A percentile compares a stretch with the other conserved stretches of the same genome.
Conservation (phyloP, 2,113 vertebrate genomes). For the Heteronetta atricapilla region DNA sequence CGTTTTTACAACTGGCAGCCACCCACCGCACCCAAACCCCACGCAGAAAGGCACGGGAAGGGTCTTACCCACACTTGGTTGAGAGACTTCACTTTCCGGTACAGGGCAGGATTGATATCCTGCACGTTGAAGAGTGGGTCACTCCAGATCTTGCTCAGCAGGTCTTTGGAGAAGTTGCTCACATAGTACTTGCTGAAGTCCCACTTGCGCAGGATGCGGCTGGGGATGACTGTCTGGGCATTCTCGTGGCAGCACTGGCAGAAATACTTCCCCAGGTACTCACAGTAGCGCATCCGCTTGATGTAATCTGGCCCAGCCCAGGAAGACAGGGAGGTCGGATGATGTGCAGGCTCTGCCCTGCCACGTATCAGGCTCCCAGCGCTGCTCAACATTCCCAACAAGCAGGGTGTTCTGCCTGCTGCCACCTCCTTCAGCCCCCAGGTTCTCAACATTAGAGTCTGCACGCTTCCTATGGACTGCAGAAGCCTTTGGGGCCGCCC, state of each 20-base stretch:
- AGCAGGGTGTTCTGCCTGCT: background rate
- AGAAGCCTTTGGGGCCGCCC: background rate
- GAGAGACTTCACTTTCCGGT: conserved; percentile 90
- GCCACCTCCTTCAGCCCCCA: background rate
- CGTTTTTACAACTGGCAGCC: accelerated
- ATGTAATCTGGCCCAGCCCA: conserved; percentile 86
- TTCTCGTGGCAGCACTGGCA: conserved; percentile 99
- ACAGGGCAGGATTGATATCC: conserved; percentile 90
- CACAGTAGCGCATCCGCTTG: conserved; percentile 94
- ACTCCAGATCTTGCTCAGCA: conserved; percentile 92
- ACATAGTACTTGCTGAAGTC: conserved; percentile 95
- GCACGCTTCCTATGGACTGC: background rate
- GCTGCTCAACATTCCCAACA: background rate
- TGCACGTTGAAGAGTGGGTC: conserved; percentile 94
- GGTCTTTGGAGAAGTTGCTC: conserved; percentile 96
- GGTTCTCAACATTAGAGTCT: background rate
- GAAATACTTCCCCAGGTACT: conserved; percentile 97
- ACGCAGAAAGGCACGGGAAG: background rate
- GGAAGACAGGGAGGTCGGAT: background rate
- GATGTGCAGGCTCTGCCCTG: background rate
- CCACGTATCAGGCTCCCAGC: background rate
- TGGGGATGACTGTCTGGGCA: conserved; percentile 87
- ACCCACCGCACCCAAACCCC: background rate
- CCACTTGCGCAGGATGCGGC: conserved; percentile 92
- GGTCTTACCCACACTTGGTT: conserved; percentile 88